Percentiles rank a stretch among this genome's conserved stretches.
Evolutionary conservation across 2,888 invertebrate genomes (phyloP).

Genomic region (Oscheius myriophilus): DNA sequence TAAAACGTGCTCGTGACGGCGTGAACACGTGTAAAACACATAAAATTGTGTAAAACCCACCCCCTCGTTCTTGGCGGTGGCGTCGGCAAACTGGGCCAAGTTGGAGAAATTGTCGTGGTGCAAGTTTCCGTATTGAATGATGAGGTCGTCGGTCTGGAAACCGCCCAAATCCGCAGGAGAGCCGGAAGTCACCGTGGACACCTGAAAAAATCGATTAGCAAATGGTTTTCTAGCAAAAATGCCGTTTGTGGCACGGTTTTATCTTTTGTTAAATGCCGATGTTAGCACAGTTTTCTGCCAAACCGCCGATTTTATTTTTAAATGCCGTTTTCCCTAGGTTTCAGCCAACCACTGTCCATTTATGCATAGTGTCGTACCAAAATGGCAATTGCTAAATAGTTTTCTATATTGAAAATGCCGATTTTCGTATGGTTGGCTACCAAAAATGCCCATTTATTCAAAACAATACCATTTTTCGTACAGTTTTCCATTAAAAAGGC

Average conservation of each 20-base stretch:
- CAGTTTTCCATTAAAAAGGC: too few relatives aligned
- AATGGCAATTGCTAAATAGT: too few relatives aligned
- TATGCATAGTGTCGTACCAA: too few relatives aligned
- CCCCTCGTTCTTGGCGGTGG: conserved; percentile 49
- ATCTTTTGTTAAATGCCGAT: conserved; percentile 7
- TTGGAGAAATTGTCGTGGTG: conserved; percentile 60
- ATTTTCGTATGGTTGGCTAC: too few relatives aligned
- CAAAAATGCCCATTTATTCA: too few relatives aligned
- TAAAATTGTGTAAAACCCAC: conserved; percentile 41
- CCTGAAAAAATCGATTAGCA: conserved; percentile 4
- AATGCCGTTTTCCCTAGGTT: too few relatives aligned
- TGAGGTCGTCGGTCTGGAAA: conserved; percentile 53
- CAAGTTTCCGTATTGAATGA: conserved; percentile 65
- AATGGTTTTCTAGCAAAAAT: neutral
- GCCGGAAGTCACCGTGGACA: conserved; percentile 39
- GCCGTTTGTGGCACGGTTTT: too few relatives aligned
- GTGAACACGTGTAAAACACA: neutral
- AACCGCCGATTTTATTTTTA: too few relatives aligned
- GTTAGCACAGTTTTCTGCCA: neutral
- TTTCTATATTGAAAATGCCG: too few relatives aligned
- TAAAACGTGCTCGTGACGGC: too few relatives aligned
- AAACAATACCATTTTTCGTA: too few relatives aligned
- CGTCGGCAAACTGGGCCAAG: conserved; percentile 52
- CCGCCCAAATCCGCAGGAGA: conserved; percentile 55
- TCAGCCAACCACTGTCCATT: too few relatives aligned